Conservation (phyloP, 2,113 vertebrate species). For the Notiomystis cincta region DNA sequence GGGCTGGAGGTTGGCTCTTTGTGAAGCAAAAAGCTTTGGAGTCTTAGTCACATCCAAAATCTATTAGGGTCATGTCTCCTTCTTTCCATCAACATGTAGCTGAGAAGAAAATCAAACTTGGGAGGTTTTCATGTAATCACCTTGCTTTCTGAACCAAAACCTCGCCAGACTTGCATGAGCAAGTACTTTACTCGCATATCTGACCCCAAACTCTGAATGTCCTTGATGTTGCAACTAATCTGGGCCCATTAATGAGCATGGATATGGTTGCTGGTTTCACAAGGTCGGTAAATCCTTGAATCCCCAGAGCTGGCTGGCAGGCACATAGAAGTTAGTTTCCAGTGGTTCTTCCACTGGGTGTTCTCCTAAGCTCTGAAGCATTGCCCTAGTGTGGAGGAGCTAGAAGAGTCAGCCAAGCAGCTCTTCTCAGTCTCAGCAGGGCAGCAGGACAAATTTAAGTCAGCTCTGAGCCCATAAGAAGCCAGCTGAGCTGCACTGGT, state of each 20-base stretch:
- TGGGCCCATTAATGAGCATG: not conserved
- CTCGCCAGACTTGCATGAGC: not conserved
- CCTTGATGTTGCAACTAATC: not conserved
- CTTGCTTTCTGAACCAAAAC: not conserved
- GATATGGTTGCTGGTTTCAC: not conserved
- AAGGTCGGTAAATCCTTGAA: not conserved
- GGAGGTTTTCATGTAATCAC: not conserved
- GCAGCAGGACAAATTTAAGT: not conserved
- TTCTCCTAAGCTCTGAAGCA: not conserved
- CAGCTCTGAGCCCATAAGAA: not conserved
- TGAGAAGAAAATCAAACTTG: not conserved
- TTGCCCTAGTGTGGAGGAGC: not conserved
- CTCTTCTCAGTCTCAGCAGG: not conserved
- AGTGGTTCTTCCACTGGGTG: not conserved
- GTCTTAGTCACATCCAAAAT: not conserved
- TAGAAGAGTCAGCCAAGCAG: not conserved
- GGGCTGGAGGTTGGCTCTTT: not conserved
- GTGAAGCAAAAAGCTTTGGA: not conserved
- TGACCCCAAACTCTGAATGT: not conserved
- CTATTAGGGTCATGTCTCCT: not conserved
- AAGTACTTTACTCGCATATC: not conserved
- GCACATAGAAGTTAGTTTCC: not conserved
- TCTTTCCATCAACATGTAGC: not conserved
- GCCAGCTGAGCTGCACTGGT: not conserved
- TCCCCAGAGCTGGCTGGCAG: not conserved